A percentile compares a stretch with the other conserved stretches of the same genome.
phyloP scores from a whole-genome alignment of 2,113 vertebrate genomes.

The Rynchops niger region DNA sequence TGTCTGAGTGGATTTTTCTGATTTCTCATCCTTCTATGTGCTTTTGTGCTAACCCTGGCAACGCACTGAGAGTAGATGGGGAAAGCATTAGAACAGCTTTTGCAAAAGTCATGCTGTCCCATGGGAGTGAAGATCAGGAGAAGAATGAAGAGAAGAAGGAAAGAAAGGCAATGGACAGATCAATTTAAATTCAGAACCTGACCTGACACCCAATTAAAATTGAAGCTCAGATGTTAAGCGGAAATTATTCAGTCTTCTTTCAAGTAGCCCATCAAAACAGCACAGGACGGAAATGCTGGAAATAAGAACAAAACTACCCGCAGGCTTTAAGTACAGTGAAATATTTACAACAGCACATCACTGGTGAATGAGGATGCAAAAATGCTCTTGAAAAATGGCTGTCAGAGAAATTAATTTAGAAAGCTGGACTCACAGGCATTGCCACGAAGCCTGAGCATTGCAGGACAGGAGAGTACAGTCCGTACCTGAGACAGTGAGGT shows the following conservation, averaged over 20 bases:
- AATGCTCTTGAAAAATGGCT: not conserved
- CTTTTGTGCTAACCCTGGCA: not conserved
- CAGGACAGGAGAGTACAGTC: not conserved
- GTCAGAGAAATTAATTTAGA: not conserved
- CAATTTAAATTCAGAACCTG: conserved; percentile 10
- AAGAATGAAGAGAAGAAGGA: not conserved
- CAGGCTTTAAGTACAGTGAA: not conserved
- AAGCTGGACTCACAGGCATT: not conserved
- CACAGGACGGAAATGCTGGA: not conserved
- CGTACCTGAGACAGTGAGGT: not conserved
- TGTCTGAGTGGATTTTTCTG: not conserved
- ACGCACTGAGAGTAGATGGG: not conserved
- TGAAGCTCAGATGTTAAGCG: not conserved
- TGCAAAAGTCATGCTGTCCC: not conserved
- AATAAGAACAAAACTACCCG: not conserved
- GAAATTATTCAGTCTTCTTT: not conserved
- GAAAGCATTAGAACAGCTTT: not conserved
- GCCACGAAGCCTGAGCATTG: not conserved
- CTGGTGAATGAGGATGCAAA: not conserved
- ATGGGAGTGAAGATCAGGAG: not conserved
- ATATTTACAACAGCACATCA: not conserved
- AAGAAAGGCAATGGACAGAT: not conserved
- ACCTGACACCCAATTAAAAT: not conserved
- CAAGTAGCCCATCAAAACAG: not conserved
- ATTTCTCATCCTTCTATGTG: not conserved